phyloP scores from a whole-genome alignment of 2,888 invertebrate genomes.

The Eremobia ochroleuca region DNA sequence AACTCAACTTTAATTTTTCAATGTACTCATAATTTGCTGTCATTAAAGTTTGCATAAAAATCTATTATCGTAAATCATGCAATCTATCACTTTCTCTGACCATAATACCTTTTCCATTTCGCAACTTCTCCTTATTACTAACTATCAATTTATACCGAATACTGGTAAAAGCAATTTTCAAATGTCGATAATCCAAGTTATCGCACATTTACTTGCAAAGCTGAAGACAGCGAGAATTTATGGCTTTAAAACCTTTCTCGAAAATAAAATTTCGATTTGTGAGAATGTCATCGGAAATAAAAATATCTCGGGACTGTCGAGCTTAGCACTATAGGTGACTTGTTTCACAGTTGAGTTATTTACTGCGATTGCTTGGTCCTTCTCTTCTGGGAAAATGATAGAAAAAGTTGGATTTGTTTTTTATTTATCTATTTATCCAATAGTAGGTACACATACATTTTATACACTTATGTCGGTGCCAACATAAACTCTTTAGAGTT shows the following conservation, averaged over 20 bases:
- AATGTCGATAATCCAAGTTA: conserved; percentile 58
- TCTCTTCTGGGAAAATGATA: not conserved
- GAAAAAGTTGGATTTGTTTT: not conserved
- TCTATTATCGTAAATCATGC: not conserved
- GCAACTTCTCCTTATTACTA: conserved; percentile 22
- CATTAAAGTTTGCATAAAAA: not conserved
- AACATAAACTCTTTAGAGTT: too few species aligned
- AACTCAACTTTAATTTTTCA: not conserved
- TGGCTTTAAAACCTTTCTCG: conserved; percentile 45
- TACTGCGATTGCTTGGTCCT: conserved; percentile 11
- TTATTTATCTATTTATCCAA: too few species aligned
- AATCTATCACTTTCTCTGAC: conserved; percentile 12
- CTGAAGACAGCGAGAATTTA: conserved; percentile 56
- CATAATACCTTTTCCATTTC: conserved; percentile 28
- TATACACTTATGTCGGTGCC: too few species aligned
- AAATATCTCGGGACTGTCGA: conserved; percentile 26
- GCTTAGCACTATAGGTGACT: conserved; percentile 4
- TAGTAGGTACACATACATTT: too few species aligned
- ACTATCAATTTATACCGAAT: conserved; percentile 53
- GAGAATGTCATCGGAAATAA: conserved; percentile 48
- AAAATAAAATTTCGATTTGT: conserved; percentile 57
- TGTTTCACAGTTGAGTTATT: conserved; percentile 14
- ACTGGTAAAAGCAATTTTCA: conserved; percentile 51
- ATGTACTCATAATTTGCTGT: not conserved
- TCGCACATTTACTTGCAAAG: conserved; percentile 53